Evolutionary conservation across 2,113 vertebrate genomes (phyloP), one percentile per base, ranked within the genome.

Genomic region (Austrofundulus limnaeus): DNA sequence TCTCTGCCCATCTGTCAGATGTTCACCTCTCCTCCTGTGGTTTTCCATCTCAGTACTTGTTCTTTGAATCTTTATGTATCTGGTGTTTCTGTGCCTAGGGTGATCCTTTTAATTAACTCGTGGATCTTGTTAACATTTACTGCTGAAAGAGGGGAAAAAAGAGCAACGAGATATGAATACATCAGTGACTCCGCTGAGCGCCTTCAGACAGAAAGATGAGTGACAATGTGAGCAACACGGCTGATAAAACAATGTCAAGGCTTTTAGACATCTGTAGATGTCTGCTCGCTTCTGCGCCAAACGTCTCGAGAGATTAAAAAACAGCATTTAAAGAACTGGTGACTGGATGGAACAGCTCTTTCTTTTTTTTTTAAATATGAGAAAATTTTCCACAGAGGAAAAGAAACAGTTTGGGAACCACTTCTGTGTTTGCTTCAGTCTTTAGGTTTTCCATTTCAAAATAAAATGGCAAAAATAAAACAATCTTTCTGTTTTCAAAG

Each of bases 51-150:
- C 58, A 3, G 64, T 61, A 11, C 71, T 58, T 38, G 2, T 51
- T 78, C 61, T 70, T 39, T 75, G 50, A 55, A 16, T 59, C 45
- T 70, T 59, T 56, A 46, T 21, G n/a, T 43, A 63, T 72, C 34
- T 71, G 61, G 6, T 28, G 23, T 41, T 64, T 67, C 51, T 55
- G 45, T 50, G 80, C 83, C 63, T 16, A 13, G 10, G n/a, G 88
- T 66, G 21, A 71, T 66, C 61, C 63, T 77, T 88, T 88, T 85
- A 88, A 90, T 88, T 83, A 88, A 88, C 86, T 87, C 78, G 69
- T 82, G 71, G 78, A 81, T 83, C 85, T 87, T 86, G 31, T 34
- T 34, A 34, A 34, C 31, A 34, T 34, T 34, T 75, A 55, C 76
- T 24, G 62, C 71, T 69, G 66, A 82, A 69, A 75, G 70, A 84